Conservation (phyloP, 2,113 vertebrate species). For the Micromys minutus region DNA sequence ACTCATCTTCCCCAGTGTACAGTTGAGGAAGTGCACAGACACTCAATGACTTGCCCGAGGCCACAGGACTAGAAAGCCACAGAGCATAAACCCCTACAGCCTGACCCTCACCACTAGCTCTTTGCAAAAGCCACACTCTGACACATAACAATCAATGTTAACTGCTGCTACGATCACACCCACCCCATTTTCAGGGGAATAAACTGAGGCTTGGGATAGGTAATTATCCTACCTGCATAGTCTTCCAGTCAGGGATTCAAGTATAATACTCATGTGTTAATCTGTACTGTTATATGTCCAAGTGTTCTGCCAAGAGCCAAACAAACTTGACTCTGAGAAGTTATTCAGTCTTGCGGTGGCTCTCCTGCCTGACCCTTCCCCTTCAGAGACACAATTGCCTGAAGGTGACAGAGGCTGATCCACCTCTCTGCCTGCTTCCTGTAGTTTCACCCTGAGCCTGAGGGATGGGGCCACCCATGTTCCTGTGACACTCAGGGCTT, state of each 20-base stretch:
- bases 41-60: background rate
- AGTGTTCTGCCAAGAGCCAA: background rate
- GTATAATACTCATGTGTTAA: background rate
- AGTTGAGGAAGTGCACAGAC: background rate
- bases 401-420: fast-evolving
- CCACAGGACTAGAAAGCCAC: background rate
- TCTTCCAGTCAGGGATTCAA: background rate
- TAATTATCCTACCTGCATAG: fast-evolving
- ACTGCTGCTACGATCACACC: background rate
- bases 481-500: constrained; percentile 65
- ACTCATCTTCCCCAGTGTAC: background rate
- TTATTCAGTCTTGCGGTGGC: background rate
- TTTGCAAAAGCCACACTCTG: background rate
- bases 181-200: background rate
- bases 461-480: background rate
- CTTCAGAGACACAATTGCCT: background rate
- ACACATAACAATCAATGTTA: background rate
- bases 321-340: background rate
- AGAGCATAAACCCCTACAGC: background rate
- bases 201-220: background rate
- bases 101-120: background rate
- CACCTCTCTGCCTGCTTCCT: background rate
- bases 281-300: background rate
- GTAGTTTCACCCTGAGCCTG: constrained; percentile 72
- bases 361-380: too few species aligned